Evolutionary conservation across 2,888 invertebrate genomes (phyloP).

Genomic region (Chymomyza amoena): DNA sequence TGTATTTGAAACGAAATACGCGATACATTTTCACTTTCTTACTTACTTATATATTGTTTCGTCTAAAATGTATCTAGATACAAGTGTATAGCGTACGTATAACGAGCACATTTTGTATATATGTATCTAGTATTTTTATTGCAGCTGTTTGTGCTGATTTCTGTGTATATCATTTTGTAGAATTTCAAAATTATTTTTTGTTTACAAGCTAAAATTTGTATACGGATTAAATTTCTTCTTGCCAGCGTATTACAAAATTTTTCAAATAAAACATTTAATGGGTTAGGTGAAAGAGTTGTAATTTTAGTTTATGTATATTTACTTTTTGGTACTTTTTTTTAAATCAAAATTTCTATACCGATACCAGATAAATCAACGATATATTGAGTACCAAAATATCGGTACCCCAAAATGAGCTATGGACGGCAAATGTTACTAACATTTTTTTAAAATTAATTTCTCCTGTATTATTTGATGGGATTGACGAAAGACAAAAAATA

Average conservation of each 20-base stretch:
- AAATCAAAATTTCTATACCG: too few relatives aligned
- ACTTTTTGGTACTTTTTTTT: too few relatives aligned
- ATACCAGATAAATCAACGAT: too few relatives aligned
- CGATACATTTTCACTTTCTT: conserved; percentile 53
- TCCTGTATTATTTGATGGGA: too few relatives aligned
- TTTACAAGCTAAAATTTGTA: conserved; percentile 6
- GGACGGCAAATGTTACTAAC: too few relatives aligned
- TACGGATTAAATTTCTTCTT: conserved; percentile 6
- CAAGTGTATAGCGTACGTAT: conserved; percentile 10
- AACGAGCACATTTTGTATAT: conserved; percentile 2
- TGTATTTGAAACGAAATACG: conserved; percentile 64
- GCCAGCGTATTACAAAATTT: background rate
- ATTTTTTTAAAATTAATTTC: too few relatives aligned
- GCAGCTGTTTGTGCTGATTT: conserved; percentile 9
- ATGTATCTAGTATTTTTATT: conserved; percentile 1
- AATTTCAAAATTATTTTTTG: conserved; percentile 9
- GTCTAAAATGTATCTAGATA: background rate
- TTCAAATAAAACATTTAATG: conserved; percentile 2
- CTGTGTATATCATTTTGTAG: conserved; percentile 11
- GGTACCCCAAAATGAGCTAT: too few relatives aligned
- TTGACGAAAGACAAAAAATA: too few relatives aligned
- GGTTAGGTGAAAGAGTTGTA: background rate
- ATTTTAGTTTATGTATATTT: background rate
- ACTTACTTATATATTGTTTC: conserved; percentile 9
- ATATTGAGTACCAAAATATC: too few relatives aligned